These are phyloP conservation scores for Volucella zonaria DNA, from an alignment of 2,888 invertebrate genomes.

Conservation along the genomic window DNA sequence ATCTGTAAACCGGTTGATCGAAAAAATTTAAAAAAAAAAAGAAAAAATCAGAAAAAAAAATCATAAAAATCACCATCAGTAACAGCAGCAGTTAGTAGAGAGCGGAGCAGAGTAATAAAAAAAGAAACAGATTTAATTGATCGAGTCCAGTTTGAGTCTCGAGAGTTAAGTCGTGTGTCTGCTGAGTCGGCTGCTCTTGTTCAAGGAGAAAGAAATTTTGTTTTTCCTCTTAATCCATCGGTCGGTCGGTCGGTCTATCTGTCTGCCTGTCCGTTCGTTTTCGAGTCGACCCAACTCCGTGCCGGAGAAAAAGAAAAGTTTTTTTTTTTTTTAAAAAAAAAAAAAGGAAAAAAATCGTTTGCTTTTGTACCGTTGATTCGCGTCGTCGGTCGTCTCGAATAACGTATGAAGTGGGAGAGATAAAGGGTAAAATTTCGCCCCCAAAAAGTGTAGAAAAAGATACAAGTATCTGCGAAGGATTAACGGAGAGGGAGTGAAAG, in stretches of 20 bases:
- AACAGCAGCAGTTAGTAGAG: too few species aligned
- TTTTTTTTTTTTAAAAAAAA: slow-evolving; percentile 27
- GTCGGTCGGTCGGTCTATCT: slow-evolving; percentile 19
- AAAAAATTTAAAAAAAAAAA: too few species aligned
- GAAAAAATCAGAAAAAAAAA: slow-evolving; percentile 1
- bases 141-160: slow-evolving; percentile 28
- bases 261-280: slow-evolving; percentile 13
- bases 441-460: slow-evolving; percentile 49
- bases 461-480: slow-evolving; percentile 46
- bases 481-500: slow-evolving; percentile 47
- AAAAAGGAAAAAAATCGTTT: slow-evolving; percentile 15
- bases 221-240: slow-evolving; percentile 28
- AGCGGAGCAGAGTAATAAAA: not conserved
- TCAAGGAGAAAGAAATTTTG: slow-evolving; percentile 70
- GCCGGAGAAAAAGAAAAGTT: slow-evolving; percentile 26
- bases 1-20: slow-evolving; percentile 67
- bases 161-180: slow-evolving; percentile 32
- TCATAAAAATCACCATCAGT: not conserved
- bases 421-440: slow-evolving; percentile 43
- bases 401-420: slow-evolving; percentile 66
- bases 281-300: not conserved
- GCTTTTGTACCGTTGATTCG: slow-evolving; percentile 69
- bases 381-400: slow-evolving; percentile 56
- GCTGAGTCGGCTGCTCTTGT: slow-evolving; percentile 62
- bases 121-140: slow-evolving; percentile 58